Evolutionary conservation across 2,113 vertebrate genomes (phyloP), one percentile per base, ranked within the genome.

Genomic region (Redunca redunca): DNA sequence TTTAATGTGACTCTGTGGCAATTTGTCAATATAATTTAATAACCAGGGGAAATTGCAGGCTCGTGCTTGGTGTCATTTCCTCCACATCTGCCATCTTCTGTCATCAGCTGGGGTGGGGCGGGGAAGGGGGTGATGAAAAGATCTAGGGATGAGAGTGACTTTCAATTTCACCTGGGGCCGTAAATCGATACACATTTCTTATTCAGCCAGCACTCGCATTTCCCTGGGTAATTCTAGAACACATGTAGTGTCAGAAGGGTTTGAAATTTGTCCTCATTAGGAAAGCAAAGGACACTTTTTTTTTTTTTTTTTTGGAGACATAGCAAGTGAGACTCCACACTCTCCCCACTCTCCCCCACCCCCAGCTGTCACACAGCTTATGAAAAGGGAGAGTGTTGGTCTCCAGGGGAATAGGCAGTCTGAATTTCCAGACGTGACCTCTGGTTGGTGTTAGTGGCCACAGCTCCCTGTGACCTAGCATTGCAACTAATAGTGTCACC

Each of bases 131-230:
- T 82, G 64, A 92, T 83, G 94, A 96, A 96, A 97, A 97, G 82
- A 89, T 85, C 81, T 46, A 90, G 91, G 88, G 13, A 93, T 53
- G 52, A 95, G 91, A 97, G 90, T 92, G 98, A 92, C 97, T 97
- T 98, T 98, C 97, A 97, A 98, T 99, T 98, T 98, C 98, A 98
- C 97, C 84, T 98, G 97, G 98, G 98, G 95, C 98, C 85, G 9
- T 98, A 98, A 99, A 98, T 99, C 98, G 95, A 99, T 99, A 98
- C 25, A 97, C 95, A 98, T 98, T 98, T 98, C 96, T 98, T 98
- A 98, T 99, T 97, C 97, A 94, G 98, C 96, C 95, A 94, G 97
- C 97, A 96, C 95, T 92, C 96, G 92, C 97, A 90, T 98, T 98
- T 98, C 98, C 99, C 98, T 97, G 86, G 98, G 97, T 98, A 97